phyloP scores from a whole-genome alignment of 2,113 vertebrate species.

The Tragelaphus imberbis region DNA sequence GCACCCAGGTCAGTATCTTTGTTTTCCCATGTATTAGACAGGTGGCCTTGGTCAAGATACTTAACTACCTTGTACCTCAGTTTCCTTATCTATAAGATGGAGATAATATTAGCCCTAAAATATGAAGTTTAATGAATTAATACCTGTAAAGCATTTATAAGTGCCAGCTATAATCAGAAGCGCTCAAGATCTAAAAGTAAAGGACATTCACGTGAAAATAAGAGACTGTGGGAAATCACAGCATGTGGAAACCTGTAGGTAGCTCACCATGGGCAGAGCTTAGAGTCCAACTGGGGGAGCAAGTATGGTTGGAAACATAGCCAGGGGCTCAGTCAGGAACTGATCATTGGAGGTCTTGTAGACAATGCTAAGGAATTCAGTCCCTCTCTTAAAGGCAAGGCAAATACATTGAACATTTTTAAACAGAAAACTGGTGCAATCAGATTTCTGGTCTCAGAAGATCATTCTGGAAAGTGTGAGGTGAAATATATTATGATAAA shows the following conservation, averaged over 20 bases:
- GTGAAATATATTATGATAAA: neutral
- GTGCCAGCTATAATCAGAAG: neutral
- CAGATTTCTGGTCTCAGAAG: constrained; percentile 7
- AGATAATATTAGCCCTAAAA: neutral
- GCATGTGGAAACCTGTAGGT: neutral
- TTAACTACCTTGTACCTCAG: neutral
- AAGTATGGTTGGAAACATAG: neutral
- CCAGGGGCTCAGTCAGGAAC: neutral
- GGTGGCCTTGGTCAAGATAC: neutral
- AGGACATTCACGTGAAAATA: neutral
- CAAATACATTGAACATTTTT: neutral
- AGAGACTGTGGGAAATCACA: neutral
- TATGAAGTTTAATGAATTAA: neutral
- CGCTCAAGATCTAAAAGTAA: neutral
- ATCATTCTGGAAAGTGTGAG: neutral
- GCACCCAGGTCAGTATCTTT: neutral
- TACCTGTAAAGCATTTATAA: neutral
- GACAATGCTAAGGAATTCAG: neutral
- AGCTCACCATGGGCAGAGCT: neutral
- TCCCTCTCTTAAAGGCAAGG: neutral
- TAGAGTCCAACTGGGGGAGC: neutral
- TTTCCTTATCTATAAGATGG: neutral
- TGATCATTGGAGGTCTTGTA: neutral
- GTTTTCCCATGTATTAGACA: neutral
- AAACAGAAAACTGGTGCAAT: neutral